Evolutionary conservation across 2,888 invertebrate species (phyloP), one percentile per base, ranked within the genome.

Genomic region (Xestia ashworthii): DNA sequence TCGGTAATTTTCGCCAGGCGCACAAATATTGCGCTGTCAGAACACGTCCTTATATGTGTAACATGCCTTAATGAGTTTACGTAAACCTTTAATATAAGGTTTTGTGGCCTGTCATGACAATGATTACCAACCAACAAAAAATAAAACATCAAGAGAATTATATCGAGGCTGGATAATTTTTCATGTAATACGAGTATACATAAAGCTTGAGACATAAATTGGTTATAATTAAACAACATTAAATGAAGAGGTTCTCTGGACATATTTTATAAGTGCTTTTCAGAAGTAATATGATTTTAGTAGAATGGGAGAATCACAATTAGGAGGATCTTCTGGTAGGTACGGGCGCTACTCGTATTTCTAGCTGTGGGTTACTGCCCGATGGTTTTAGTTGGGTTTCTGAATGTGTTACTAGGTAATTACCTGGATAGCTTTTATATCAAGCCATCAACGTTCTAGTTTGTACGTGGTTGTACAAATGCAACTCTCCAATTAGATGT

Each of bases 31-130:
- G 5, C 9, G 48, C 14, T 14, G 9, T 14, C 11, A 16, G 11
- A 12, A 53, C 53, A 46, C 38, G 73, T 41, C 81, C 62, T 71
- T 64, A 38, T 8, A 46, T 62, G 19, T 22, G 55, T 73, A 70
- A 72, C 44, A 58, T 50, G 53, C 50, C 50, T 12, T 83, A 73
- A 75, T 70, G 25, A 72, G 50, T 44, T n/a, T 80, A 50, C 55
- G 55, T 58, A 38, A 76, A 76, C 67, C 66, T 58, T 71, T 84
- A 70, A 64, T 76, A 68, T 60, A 60, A 53, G 74, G 71, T 66
- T 72, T 82, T 82, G 77, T 66, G 62, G 65, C 58, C 16, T 76
- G 50, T 73, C 72, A 71, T 58, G 71, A 65, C 19, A 71, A 74
- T 38, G 64, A 60, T 55, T 65, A 9, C 66, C 55, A 48, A 9